Evolutionary conservation across 2,797 vertebrate genomes (phyloP).

Genomic region (Schizopygopsis malacanthus): DNA sequence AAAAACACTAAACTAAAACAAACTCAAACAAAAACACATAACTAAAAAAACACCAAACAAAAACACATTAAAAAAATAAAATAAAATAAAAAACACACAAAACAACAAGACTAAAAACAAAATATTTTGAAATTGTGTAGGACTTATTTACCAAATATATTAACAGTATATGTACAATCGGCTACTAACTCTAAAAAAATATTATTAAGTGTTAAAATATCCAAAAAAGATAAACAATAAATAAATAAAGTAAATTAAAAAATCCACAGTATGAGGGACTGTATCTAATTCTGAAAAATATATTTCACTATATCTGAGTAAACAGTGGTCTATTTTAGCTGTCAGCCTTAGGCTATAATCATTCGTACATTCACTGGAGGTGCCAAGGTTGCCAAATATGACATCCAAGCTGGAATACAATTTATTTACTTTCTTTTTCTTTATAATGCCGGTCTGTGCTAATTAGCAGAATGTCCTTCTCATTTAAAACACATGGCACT

Average conservation of each 20-base stretch:
- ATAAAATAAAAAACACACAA: too few species aligned
- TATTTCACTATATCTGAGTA: neutral
- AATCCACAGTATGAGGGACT: neutral
- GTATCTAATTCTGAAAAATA: slow-evolving; percentile 9
- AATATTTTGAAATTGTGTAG: neutral
- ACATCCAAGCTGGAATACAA: slow-evolving; percentile 19
- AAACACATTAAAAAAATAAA: too few species aligned
- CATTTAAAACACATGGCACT: slow-evolving; percentile 32
- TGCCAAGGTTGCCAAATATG: slow-evolving; percentile 4
- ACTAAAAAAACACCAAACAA: too few species aligned
- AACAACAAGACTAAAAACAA: too few species aligned
- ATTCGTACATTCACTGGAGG: slow-evolving; percentile 3
- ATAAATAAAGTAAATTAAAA: neutral
- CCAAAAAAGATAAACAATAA: slow-evolving; percentile 7
- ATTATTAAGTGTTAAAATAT: neutral
- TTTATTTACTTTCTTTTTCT: slow-evolving; percentile 12
- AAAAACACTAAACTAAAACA: neutral
- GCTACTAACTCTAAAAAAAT: neutral
- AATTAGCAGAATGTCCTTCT: slow-evolving; percentile 46
- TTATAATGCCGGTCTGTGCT: neutral
- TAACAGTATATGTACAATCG: neutral
- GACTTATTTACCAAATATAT: neutral
- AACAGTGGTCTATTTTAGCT: slow-evolving; percentile 18
- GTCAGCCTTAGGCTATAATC: slow-evolving; percentile 19
- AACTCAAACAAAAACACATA: neutral